A percentile compares a stretch with the other conserved stretches of the same genome.
These are phyloP conservation scores for Blastobasis lacticolella DNA, from an alignment of 2,888 invertebrate species.

Conservation along the genomic window DNA sequence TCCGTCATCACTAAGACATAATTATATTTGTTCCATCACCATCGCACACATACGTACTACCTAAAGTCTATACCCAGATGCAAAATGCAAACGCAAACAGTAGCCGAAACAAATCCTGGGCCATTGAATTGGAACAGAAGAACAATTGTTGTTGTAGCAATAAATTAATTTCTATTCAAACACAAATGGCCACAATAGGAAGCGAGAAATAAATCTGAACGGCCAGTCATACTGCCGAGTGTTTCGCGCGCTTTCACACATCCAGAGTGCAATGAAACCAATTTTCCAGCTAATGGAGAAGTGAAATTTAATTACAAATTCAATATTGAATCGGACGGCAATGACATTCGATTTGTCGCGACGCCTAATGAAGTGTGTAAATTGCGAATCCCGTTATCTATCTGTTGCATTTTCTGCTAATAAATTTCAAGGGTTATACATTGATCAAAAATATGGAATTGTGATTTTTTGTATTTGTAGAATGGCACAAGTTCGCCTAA, in stretches of 20 bases:
- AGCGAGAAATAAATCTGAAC: slow-evolving; percentile 18
- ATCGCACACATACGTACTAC: too few relatives aligned
- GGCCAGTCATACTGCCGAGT: slow-evolving; percentile 23
- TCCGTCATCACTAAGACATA: too few relatives aligned
- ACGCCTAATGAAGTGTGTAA: background rate
- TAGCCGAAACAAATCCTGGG: too few relatives aligned
- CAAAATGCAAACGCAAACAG: too few relatives aligned
- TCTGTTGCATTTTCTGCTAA: background rate
- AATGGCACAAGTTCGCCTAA: too few relatives aligned
- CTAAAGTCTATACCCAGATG: too few relatives aligned
- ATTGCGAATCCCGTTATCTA: background rate
- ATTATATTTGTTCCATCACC: too few relatives aligned
- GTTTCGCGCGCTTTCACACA: slow-evolving; percentile 30
- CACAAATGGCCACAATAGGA: background rate
- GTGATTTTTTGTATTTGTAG: too few relatives aligned
- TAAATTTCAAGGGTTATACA: background rate
- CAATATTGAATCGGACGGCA: slow-evolving; percentile 15
- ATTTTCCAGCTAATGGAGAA: slow-evolving; percentile 41
- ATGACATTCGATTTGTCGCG: slow-evolving; percentile 5
- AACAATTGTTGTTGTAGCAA: slow-evolving; percentile 6
- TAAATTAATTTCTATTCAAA: background rate
- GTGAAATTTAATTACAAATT: slow-evolving; percentile 29
- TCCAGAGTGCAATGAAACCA: slow-evolving; percentile 42
- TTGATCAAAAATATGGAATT: too few relatives aligned
- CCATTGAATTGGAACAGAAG: too few relatives aligned